Evolutionary conservation across 2,113 vertebrate species (phyloP).

Genomic region (Peromyscus polionotus): DNA sequence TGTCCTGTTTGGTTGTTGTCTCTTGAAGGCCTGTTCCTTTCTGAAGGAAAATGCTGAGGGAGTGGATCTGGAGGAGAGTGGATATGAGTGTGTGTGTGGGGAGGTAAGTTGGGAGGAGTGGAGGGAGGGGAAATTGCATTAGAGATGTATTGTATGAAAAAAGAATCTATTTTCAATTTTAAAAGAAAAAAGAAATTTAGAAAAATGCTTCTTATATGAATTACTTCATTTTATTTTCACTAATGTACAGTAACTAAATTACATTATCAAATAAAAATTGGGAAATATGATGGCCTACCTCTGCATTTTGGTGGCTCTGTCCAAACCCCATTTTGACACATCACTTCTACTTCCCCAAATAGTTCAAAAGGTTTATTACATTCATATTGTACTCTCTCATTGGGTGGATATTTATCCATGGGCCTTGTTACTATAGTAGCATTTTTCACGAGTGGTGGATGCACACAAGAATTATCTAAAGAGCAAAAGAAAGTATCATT

Average conservation of each 20-base stretch:
- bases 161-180: background rate
- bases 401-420: background rate
- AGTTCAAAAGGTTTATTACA: conserved; percentile 19
- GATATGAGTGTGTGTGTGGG: too few relatives aligned
- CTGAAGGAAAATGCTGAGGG: too few relatives aligned
- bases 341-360: conserved; percentile 27
- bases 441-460: conserved; percentile 52
- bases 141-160: background rate
- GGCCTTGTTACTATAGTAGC: fast-evolving
- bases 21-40: too few relatives aligned
- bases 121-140: background rate
- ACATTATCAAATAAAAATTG: background rate
- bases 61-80: too few relatives aligned
- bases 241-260: background rate
- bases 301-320: conserved; percentile 64
- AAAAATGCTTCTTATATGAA: background rate
- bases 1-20: too few relatives aligned
- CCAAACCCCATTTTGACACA: conserved; percentile 69
- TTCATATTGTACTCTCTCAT: conserved; percentile 29
- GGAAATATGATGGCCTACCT: background rate
- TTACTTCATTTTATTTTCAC: background rate
- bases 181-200: background rate
- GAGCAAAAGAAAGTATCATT: background rate
- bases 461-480: conserved; percentile 51
- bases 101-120: fast-evolving